A percentile compares a stretch with the other conserved stretches of the same genome.
These are phyloP conservation scores for western clawed frog (Xenopus tropicalis) DNA, from an alignment of 2,113 vertebrate species.

Conservation along the genomic window UCB_Xtro_10.0 CM004451.2:6970001-6970500, in stretches of 20 bases:
- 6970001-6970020: conserved; percentile 47
- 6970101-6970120: conserved; percentile 49
- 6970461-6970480: conserved; percentile 69
- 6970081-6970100: conserved; percentile 54
- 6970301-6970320: conserved; percentile 69
- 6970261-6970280: conserved; percentile 58
- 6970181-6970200: conserved; percentile 45
- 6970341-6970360: conserved; percentile 60
- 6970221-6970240: conserved; percentile 54
- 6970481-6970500: conserved; percentile 61
- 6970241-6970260: conserved; percentile 60
- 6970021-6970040: conserved; percentile 39
- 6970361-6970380: conserved; percentile 68
- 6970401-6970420: conserved; percentile 50
- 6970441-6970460: conserved; percentile 71
- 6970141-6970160: conserved; percentile 50
- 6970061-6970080: conserved; percentile 55
- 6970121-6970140: conserved; percentile 52
- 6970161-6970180: conserved; percentile 51
- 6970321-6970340: conserved; percentile 71
- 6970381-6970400: conserved; percentile 64
- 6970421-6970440: conserved; percentile 67
- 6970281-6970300: conserved; percentile 48
- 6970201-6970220: conserved; percentile 61
- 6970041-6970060: conserved; percentile 49